Evolutionary conservation across 2,888 invertebrate species (phyloP).

Genomic region (Caenorhabditis imperialis): DNA sequence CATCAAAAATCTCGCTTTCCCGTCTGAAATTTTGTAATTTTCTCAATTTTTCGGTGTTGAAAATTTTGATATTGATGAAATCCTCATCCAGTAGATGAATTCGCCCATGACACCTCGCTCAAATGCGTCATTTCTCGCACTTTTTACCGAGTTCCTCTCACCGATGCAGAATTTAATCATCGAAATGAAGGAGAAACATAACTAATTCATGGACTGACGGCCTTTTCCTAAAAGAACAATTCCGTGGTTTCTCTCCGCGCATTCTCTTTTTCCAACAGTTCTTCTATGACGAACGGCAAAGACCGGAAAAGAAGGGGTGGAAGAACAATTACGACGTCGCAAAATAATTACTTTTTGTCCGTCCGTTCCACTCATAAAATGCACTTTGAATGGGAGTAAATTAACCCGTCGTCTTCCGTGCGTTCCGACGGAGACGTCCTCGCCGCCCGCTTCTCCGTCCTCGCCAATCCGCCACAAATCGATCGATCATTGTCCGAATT

Average conservation of each 20-base stretch:
- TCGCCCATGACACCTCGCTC: not conserved
- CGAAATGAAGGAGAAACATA: slow-evolving; percentile 30
- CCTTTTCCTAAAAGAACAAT: slow-evolving; percentile 20
- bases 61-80: too few relatives aligned
- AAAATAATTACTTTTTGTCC: slow-evolving; percentile 43
- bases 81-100: too few relatives aligned
- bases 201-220: slow-evolving; percentile 21
- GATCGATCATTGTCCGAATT: slow-evolving; percentile 52
- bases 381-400: slow-evolving; percentile 50
- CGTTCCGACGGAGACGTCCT: not conserved
- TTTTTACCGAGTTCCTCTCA: not conserved
- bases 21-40: too few relatives aligned
- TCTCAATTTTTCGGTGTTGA: too few relatives aligned
- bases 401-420: slow-evolving; percentile 28
- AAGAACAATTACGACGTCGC: slow-evolving; percentile 10
- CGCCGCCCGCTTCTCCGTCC: not conserved
- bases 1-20: too few relatives aligned
- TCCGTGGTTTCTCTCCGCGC: slow-evolving; percentile 11
- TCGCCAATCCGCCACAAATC: slow-evolving; percentile 27
- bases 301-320: too few relatives aligned
- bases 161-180: slow-evolving; percentile 22
- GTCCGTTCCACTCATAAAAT: slow-evolving; percentile 33
- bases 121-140: not conserved
- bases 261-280: too few relatives aligned
- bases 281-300: too few relatives aligned